Evolutionary conservation across 1,140 invertebrate species (phyloP).

Genomic region (Trichogramma pretiosum): DNA sequence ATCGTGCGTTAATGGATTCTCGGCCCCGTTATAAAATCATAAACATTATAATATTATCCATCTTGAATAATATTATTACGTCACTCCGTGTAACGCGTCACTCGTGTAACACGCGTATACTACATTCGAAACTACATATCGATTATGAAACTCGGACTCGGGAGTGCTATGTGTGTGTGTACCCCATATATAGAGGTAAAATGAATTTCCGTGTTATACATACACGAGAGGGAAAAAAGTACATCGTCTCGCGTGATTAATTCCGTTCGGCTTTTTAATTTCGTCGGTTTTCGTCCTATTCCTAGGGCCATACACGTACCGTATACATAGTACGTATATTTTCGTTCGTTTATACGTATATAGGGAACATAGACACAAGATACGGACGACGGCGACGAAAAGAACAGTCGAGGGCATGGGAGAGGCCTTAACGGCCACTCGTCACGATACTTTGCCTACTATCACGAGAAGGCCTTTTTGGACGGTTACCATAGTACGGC

Average conservation of each 20-base stretch:
- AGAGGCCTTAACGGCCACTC: slow-evolving; percentile 22
- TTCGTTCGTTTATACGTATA: too few relatives aligned
- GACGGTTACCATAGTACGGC: not conserved
- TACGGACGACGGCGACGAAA: slow-evolving; percentile 1
- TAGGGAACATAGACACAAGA: too few relatives aligned
- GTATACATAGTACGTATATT: too few relatives aligned
- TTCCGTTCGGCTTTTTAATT: slow-evolving; percentile 13
- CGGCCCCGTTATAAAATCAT: too few relatives aligned
- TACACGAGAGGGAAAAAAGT: slow-evolving; percentile 1
- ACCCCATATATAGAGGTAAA: too few relatives aligned
- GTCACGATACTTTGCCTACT: slow-evolving; percentile 23
- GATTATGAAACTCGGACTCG: slow-evolving; percentile 1
- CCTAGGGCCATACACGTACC: too few relatives aligned
- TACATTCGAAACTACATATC: not conserved
- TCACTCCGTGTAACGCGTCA: not conserved
- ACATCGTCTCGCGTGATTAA: slow-evolving; percentile 18
- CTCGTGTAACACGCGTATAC: not conserved
- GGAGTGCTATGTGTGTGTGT: too few relatives aligned
- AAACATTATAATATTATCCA: too few relatives aligned
- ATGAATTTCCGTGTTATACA: slow-evolving; percentile 1
- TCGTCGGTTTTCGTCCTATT: slow-evolving; percentile 17
- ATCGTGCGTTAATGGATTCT: too few relatives aligned
- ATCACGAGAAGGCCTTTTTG: slow-evolving; percentile 1
- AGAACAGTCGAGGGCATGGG: slow-evolving; percentile 1
- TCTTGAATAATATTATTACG: too few relatives aligned